Evolutionary conservation across 2,888 invertebrate genomes (phyloP), one percentile per base, ranked within the genome.

Genomic region (Acanthoscelides obtectus): DNA sequence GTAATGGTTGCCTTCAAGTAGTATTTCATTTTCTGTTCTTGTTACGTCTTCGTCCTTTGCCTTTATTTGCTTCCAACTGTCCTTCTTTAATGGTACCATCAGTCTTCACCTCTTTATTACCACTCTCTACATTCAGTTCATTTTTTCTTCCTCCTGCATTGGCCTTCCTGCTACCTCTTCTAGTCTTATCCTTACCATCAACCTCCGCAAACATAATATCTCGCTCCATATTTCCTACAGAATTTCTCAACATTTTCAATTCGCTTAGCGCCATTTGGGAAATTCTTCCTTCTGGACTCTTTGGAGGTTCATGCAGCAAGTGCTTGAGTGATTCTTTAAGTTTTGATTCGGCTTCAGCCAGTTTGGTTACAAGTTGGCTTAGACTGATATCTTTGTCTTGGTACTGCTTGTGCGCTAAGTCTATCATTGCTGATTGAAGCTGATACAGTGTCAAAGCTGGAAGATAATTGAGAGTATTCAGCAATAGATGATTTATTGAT

Each of bases 401-500:
- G 79, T 89, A 91, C 71, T 89, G 86, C 75, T 90, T 88, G 77
- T 92, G 90, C 0, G 91, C 88, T 45, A 94, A 81, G 77, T 91
- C 88, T 2, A 91, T 88, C 75, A 89, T 86, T 0, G 93, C 90
- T 20, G 89, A 88, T 80, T 93, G 93, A 77, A 94, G 85, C 82
- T 95, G 94, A 79, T 94, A 94, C 64, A 94, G 80, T 12, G 92
- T 89, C 70, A 94, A 90, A 0, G 92, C 94, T 89, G 83, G 72
- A 88, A 81, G 74, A 12, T 12, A 45, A 45, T 45, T 1, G 8
- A 45, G 17, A n/a, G n/a, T n/a, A n/a, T n/a, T n/a, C n/a, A n/a
- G n/a, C n/a, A n/a, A n/a, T n/a, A n/a, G n/a, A n/a, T n/a, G n/a
- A n/a, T n/a, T n/a, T n/a, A n/a, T n/a, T n/a, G n/a, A n/a, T n/a